These are phyloP conservation scores for Nyctalus aviator DNA, from an alignment of 2,797 vertebrate genomes.

Conservation along the genomic window DNA sequence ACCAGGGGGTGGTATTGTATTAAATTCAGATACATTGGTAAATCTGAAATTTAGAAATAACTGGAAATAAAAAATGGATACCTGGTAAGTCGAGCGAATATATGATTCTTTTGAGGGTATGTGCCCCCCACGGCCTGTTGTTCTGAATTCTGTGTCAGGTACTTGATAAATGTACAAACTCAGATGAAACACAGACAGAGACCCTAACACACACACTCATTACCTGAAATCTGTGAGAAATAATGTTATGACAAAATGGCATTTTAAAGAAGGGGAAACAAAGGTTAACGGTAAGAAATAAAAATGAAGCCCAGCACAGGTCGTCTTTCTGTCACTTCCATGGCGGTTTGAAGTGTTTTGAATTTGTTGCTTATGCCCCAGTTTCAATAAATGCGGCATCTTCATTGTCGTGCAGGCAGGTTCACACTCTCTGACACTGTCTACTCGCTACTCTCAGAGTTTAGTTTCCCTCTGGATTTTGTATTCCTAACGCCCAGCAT, in stretches of 20 bases:
- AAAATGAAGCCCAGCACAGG: neutral
- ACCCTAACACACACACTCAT: neutral
- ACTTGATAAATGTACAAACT: neutral
- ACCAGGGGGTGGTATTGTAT: slow-evolving; percentile 85
- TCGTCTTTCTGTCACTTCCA: neutral
- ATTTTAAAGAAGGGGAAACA: slow-evolving; percentile 20
- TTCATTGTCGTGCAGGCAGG: accelerated
- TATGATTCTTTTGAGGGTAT: slow-evolving; percentile 26
- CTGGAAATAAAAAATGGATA: slow-evolving; percentile 60
- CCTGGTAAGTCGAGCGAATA: neutral
- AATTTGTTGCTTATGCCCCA: neutral
- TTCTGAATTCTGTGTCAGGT: slow-evolving; percentile 42
- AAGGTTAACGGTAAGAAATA: neutral
- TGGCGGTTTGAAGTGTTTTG: no score
- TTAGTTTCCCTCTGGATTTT: neutral
- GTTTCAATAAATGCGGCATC: neutral
- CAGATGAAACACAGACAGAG: neutral
- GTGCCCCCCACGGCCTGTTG: neutral
- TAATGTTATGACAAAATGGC: neutral
- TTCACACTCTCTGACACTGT: neutral
- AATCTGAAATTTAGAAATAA: slow-evolving; percentile 53
- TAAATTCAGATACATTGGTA: slow-evolving; percentile 12
- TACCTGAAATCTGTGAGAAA: neutral
- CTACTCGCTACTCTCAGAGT: neutral
- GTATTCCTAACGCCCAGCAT: neutral